Evolutionary conservation across 2,113 vertebrate genomes (phyloP), one percentile per base, ranked within the genome.

Genomic region (Lota lota): DNA sequence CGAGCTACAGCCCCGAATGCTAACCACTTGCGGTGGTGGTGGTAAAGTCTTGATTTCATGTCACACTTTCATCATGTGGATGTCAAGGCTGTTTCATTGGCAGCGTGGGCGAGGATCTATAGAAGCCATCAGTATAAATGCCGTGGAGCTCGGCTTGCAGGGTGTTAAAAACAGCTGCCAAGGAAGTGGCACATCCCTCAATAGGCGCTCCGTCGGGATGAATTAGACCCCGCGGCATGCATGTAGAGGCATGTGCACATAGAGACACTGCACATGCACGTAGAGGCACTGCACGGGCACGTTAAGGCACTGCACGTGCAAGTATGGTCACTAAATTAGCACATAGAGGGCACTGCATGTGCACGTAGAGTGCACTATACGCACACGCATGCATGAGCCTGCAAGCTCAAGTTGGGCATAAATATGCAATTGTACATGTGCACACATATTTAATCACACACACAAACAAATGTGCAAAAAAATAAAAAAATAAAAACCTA

Each of bases 11-110:
- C 69, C 71, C 71, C 21, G 28, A 62, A 64, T 71, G 61, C 61
- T n/a, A 36, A 59, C 72, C 22, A 61, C n/a, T 24, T 19, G 54
- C 61, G 5, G 59, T 68, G 83, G 73, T 53, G 2, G 59, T 66
- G 83, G 73, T 70, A 70, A 54, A 21, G 60, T 50, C 64, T 70
- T 78, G 70, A 81, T 75, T 79, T 79, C 73, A 64, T 75, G 78
- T 75, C 80, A 83, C 67, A 72, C 72, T 87, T 85, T 80, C 84
- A 88, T 87, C 81, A 85, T 83, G 72, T 66, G 40, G 22, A 65
- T 80, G 83, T 85, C 80, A 80, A 76, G 81, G 83, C 82, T 76
- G 76, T 80, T 74, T 11, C 80, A 77, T 74, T 67, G 54, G 76
- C 59, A 66, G 72, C 68, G 72, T 18, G 36, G 61, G 74, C 77